Percentiles rank a stretch among this genome's conserved stretches.
Conservation (phyloP, 2,797 vertebrate species). For the Platyrinchus mystaceus region DNA sequence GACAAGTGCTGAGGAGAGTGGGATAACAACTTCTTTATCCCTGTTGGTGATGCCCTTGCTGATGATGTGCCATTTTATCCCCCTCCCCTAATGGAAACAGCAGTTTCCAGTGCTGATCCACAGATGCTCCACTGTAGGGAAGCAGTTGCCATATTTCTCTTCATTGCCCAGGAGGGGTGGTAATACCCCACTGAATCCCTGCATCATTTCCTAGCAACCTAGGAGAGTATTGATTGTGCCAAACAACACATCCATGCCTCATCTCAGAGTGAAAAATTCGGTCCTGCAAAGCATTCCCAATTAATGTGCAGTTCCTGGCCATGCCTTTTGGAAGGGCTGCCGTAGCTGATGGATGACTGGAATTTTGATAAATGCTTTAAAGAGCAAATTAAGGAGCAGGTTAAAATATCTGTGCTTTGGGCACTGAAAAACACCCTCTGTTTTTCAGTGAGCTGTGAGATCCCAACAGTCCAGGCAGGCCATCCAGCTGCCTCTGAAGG, state of each 20-base stretch:
- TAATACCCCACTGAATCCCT: neutral
- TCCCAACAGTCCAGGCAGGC: neutral
- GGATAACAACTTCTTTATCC: too few species aligned
- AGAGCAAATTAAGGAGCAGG: slow-evolving; percentile 21
- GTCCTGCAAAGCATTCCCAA: slow-evolving; percentile 7
- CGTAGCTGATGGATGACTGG: slow-evolving; percentile 6
- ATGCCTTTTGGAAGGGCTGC: neutral
- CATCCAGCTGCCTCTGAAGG: neutral
- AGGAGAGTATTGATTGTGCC: neutral
- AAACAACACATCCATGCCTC: neutral
- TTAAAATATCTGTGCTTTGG: neutral
- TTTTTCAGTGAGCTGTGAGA: neutral
- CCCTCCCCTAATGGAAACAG: neutral
- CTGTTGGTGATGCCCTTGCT: neutral
- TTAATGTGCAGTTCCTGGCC: neutral
- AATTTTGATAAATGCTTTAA: slow-evolving; percentile 34
- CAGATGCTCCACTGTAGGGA: neutral
- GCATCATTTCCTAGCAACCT: neutral
- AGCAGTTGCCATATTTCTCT: neutral
- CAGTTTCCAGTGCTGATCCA: neutral
- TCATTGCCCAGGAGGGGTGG: neutral
- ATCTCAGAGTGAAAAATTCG: slow-evolving; percentile 7
- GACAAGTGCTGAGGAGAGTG: neutral
- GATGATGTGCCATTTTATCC: neutral
- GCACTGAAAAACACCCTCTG: neutral